These are phyloP conservation scores for Entomobrya proxima DNA, from an alignment of 2,888 invertebrate genomes.

Conservation along the genomic window DNA sequence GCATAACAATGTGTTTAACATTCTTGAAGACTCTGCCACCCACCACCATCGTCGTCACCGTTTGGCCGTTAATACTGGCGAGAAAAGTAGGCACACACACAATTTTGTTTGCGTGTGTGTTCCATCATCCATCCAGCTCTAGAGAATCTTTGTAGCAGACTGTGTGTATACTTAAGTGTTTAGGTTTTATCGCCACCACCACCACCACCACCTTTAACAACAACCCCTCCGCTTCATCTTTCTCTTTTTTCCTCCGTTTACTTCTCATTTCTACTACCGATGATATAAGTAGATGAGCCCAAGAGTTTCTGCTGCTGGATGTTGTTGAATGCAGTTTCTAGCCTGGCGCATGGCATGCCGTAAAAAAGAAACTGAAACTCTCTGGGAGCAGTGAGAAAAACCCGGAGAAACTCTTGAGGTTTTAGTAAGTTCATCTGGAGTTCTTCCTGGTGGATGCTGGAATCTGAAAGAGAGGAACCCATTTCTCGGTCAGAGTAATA, in stretches of 20 bases:
- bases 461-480: constrained; percentile 61
- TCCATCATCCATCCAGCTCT: no score
- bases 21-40: not conserved
- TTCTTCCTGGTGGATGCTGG: constrained; percentile 58
- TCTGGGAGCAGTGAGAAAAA: constrained; percentile 32
- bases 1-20: not conserved
- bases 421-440: constrained; percentile 63
- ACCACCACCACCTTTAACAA: constrained; percentile 12
- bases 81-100: constrained; percentile 19
- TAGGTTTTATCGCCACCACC: constrained; percentile 66
- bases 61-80: not conserved
- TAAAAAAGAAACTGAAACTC: constrained; percentile 49
- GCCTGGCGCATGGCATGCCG: constrained; percentile 69
- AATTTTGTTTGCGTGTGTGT: constrained; percentile 13
- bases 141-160: no score
- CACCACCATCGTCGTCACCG: no score
- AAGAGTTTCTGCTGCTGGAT: constrained; percentile 9
- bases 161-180: constrained; percentile 62
- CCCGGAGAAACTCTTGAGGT: constrained; percentile 66
- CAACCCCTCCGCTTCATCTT: constrained; percentile 6
- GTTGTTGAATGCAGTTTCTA: constrained; percentile 63
- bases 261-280: no score
- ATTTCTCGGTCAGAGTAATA: constrained; percentile 63
- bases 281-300: constrained; percentile 37
- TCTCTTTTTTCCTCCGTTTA: constrained; percentile 37